Evolutionary conservation across 2,797 vertebrate species (phyloP), one percentile per base, ranked within the genome.

Genomic region (Eutrigla gurnardus): DNA sequence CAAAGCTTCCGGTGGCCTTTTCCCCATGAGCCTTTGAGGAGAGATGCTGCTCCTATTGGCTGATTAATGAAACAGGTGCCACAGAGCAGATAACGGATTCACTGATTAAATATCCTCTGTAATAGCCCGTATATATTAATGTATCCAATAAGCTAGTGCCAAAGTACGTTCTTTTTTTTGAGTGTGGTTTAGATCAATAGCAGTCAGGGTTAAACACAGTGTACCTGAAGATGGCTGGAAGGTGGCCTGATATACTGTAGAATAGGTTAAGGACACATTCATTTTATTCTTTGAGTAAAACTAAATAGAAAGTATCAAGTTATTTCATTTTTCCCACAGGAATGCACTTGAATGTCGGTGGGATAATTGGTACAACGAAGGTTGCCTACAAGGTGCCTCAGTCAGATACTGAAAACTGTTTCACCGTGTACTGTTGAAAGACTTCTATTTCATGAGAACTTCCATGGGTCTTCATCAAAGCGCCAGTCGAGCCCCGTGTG

Each of bases 81-180:
- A 12, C 18, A 52, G 35, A 47, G 11, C 42, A 7, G 10, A 45
- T 62, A 52, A 70, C 58, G 25, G 55, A 64, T 25, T 25, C 25
- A 25, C 25, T 25, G 25, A 25, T 25, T 25, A 2, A 25, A 69
- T 55, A 25, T 35, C n/a, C 5, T 47, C 7, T 73, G n/a, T 43
- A 72, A 59, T 39, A 40, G 35, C 46, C 17, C 8, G n/a, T 49
- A 39, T 53, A 58, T 61, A 80, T 49, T 39, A 77, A 58, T 57
- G 36, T 36, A 8, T 59, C 46, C 57, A 18, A 47, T 79, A 74
- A 52, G 42, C 0, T 0, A 53, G 37, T 4, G 13, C 32, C 55
- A 25, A 55, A 42, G 53, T 40, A 6, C 11, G 36, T 50, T 57
- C 7, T 55, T 43, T 43, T n/a, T 35, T 9, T n/a, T 5, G 6